phyloP scores from a whole-genome alignment of 2,797 vertebrate genomes.

The Chelidonichthys spinosus region DNA sequence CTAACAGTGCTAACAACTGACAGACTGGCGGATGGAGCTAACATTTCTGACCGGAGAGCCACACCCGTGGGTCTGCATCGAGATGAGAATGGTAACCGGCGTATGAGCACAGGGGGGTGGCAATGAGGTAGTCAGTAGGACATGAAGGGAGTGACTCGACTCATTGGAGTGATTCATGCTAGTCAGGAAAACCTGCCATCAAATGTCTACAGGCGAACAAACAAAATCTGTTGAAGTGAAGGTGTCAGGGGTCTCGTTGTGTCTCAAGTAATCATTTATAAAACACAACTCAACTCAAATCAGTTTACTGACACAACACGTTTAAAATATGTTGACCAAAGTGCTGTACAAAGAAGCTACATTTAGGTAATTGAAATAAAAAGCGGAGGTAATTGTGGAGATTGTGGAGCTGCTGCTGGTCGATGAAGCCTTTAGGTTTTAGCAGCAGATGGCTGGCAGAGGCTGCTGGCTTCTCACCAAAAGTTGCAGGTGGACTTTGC shows the following conservation, averaged over 20 bases:
- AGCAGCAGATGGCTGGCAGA: slow-evolving; percentile 5
- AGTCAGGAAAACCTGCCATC: not conserved
- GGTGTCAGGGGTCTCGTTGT: not conserved
- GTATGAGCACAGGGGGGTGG: no score
- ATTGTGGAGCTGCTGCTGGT: not conserved
- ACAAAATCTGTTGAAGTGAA: not conserved
- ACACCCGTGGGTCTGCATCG: no score
- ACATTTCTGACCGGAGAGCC: no score
- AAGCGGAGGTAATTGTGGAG: not conserved
- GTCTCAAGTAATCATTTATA: not conserved
- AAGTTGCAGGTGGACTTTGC: not conserved
- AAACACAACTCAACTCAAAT: not conserved
- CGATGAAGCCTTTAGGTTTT: not conserved
- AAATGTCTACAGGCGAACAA: not conserved
- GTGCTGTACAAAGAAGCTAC: not conserved
- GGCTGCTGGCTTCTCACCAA: slow-evolving; percentile 4
- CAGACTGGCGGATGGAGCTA: no score
- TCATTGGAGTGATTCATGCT: not conserved
- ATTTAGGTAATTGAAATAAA: not conserved
- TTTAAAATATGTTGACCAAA: not conserved
- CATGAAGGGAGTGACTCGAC: no score
- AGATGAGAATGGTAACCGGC: no score
- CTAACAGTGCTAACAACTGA: no score
- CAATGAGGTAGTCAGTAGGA: no score
- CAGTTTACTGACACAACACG: not conserved